Evolutionary conservation across 2,797 vertebrate species (phyloP).

Genomic region (Fringilla coelebs): DNA sequence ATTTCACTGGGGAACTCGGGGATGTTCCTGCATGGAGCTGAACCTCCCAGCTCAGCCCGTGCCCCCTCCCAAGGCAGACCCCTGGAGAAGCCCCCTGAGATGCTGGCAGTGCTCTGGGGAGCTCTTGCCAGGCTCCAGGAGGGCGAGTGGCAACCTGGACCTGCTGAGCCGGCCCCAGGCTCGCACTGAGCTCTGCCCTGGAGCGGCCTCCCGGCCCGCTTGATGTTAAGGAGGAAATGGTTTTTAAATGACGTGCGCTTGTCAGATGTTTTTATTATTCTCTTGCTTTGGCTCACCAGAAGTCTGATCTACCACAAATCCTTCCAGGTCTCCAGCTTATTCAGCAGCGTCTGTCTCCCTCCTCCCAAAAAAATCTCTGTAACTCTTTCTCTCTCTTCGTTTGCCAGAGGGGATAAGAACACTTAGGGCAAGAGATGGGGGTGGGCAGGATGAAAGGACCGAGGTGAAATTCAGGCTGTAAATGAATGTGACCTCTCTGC

Average conservation of each 20-base stretch:
- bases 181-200: neutral
- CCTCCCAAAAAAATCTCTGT: neutral
- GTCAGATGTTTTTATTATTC: constrained; percentile 70
- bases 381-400: neutral
- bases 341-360: constrained; percentile 23
- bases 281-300: constrained; percentile 44
- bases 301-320: constrained; percentile 50
- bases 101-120: neutral
- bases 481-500: neutral
- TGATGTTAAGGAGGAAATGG: constrained; percentile 57
- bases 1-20: neutral
- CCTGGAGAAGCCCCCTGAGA: neutral
- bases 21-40: neutral
- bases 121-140: neutral
- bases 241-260: constrained; percentile 53
- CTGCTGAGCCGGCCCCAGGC: neutral
- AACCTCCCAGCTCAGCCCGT: rapidly evolving
- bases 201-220: neutral
- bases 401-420: neutral
- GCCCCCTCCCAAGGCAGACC: neutral
- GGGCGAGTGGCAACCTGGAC: neutral
- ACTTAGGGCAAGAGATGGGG: neutral
- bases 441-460: neutral
- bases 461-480: neutral
- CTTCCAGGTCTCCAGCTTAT: constrained; percentile 51